Evolutionary conservation across 2,797 vertebrate species (phyloP), one percentile per base, ranked within the genome.

Genomic region (Neopelma chrysocephalum): DNA sequence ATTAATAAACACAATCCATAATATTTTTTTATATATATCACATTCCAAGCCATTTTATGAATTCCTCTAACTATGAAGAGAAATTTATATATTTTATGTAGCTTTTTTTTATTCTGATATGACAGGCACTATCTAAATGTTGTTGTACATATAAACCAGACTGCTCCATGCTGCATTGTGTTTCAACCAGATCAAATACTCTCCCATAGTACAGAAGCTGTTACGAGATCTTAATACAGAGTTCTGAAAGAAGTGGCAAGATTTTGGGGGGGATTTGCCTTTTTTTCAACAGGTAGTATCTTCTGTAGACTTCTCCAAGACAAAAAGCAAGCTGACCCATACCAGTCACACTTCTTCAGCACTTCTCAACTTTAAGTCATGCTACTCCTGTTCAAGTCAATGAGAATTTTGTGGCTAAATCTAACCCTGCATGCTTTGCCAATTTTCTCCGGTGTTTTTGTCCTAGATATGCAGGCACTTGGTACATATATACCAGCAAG

Each of bases 381-480:
- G 16, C 11, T 71, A n/a, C 36, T 91, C 50, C 54, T 82, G 38
- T 56, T 78, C 61, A 62, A 81, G 42, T 76, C 88, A 84, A 38
- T 32, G 43, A 76, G 60, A 83, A 66, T 72, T 94, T 91, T 62
- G 66, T 4, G 29, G 57, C 80, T 83, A 75, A 65, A 81, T 75
- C 72, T 64, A 91, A 68, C 38, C 31, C 58, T 57, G 29, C 34
- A 10, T 11, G 27, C 50, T 83, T 72, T 89, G 69, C 43, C 80
- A 76, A 27, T 78, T 79, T 72, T 81, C 61, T 91, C 58, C 18
- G 26, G 34, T 56, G 62, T 72, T 92, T 94, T 73, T 75, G 50
- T 90, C 45, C 70, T 62, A 69, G 38, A 92, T 90, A 87, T 15
- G 21, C 14, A 75, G 45, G 38, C 69, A 80, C 65, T 95, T n/a